These are phyloP conservation scores for Patagioenas fasciata DNA, from an alignment of 2,113 vertebrate species.

Conservation along the genomic window DNA sequence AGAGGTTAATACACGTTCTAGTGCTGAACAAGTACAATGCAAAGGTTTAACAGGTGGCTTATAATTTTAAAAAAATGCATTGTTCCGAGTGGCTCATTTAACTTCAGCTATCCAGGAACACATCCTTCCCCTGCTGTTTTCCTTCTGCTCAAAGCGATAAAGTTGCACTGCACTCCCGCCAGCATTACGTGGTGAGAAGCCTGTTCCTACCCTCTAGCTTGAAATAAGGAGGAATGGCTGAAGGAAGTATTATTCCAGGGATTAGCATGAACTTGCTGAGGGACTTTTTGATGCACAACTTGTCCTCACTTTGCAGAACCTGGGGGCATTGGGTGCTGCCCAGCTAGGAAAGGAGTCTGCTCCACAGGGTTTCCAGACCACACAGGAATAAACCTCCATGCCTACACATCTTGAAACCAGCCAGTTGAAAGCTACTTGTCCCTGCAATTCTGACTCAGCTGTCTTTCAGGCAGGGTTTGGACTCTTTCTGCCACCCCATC, in stretches of 20 bases:
- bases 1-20: neutral
- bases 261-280: neutral
- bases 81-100: conserved; percentile 11
- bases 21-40: conserved; percentile 32
- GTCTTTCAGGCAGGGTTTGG: neutral
- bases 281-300: neutral
- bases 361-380: neutral
- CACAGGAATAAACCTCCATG: neutral
- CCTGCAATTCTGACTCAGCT: neutral
- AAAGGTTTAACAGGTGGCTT: conserved; percentile 17
- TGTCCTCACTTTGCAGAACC: neutral
- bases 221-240: neutral
- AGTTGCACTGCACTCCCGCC: neutral
- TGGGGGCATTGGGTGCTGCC: neutral
- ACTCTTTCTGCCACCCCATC: neutral
- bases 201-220: neutral
- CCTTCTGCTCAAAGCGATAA: neutral
- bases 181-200: rapidly evolving
- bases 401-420: neutral
- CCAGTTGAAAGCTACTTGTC: neutral
- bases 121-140: neutral
- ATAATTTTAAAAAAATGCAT: neutral
- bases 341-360: neutral
- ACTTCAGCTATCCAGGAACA: conserved; percentile 14
- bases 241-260: neutral